Evolutionary conservation across 2,888 invertebrate genomes (phyloP), one percentile per base, ranked within the genome.

Genomic region (Epirrhoe tristata): DNA sequence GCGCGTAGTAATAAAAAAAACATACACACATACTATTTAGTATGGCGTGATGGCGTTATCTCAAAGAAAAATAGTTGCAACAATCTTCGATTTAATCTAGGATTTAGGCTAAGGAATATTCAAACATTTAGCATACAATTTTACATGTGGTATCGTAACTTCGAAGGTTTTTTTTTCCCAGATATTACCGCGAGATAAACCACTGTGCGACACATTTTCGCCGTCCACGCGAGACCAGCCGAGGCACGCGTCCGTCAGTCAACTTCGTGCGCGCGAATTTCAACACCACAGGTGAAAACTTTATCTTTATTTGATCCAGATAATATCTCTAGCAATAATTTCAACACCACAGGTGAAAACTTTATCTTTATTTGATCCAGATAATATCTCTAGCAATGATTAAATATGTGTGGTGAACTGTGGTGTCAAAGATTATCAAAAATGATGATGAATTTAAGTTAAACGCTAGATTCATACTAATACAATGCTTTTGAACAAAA

Each of bases 121-220:
- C n/a, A 1, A 46, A n/a, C 46, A 46, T 46, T 46, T n/a, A n/a
- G 6, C n/a, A 46, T 14, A n/a, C 1, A 14, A 14, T 14, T 46
- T 46, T n/a, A 24, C 24, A 3, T 24, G 24, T 24, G 24, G 24
- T 46, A 12, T 14, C 4, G 6, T 46, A 46, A 14, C 1, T n/a
- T n/a, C n/a, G n/a, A n/a, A n/a, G n/a, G n/a, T n/a, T 7, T 10
- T 58, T 50, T 51, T 14, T 36, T 36, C 36, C 36, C 17, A 12
- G 31, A 31, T 1, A 8, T n/a, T 50, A 56, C 57, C 24, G 24
- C 14, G 50, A 31, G 5, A 51, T 16, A 52, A 14, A 12, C 48
- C 51, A 63, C 56, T 57, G 62, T 63, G 56, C 50, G 56, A 50
- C 56, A 56, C 51, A 36, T 62, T 55, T 51, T 5, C 36, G 46